Evolutionary conservation across 2,888 invertebrate species (phyloP), one percentile per base, ranked within the genome.

Genomic region (Pasiphila rectangulata): DNA sequence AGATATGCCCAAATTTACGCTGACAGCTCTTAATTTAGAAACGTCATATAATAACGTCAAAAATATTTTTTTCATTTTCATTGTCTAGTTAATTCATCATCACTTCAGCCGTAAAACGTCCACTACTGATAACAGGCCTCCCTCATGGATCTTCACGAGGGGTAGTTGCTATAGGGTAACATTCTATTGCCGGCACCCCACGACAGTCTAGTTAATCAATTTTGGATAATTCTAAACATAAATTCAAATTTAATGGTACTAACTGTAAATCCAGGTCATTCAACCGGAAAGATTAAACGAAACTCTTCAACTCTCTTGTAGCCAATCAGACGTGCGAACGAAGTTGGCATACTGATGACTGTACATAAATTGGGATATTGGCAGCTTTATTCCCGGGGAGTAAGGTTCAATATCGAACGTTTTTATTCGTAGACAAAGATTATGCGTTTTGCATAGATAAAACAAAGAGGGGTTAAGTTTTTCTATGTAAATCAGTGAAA

Each of bases 261-360:
- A 75, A 73, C 75, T 75, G 78, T 75, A 69, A 70, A 73, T 70
- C 63, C 58, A 67, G 76, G 67, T 70, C 75, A 75, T 78, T 74
- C 72, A 74, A 68, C 71, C 68, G 69, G 67, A 71, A 71, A 75
- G 79, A 77, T 80, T 76, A 76, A 75, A 69, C 68, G 69, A 68
- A 71, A 82, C 78, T 79, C 81, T 79, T 77, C 75, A 64, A 67
- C 74, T 67, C 57, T 70, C 52, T 41, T 36, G 43, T 65, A 70
- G 72, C 82, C 85, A 84, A 85, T 84, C 85, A 84, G 78, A 73
- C 75, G 66, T 52, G 53, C 48, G 34, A 51, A 72, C 57, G 80
- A 72, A 56, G 54, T 54, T 61, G 62, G 85, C 79, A 86, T 86
- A 86, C 80, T 79, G 77, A 87, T 80, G 34, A 42, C 47, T 36